Conservation (phyloP, 2,888 invertebrate species). For the Subacronicta megacephala region DNA sequence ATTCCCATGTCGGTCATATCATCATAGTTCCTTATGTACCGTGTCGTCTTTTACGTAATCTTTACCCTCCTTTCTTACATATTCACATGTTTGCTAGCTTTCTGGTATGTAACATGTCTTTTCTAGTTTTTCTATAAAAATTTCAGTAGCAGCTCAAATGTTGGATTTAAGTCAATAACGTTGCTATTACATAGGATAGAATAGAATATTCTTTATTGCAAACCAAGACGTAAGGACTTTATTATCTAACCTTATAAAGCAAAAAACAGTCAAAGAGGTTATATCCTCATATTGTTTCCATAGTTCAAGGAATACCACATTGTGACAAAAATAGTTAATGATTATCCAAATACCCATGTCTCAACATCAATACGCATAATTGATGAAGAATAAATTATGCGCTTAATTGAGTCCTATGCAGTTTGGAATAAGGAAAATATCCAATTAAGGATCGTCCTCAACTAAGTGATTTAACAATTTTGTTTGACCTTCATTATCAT, state of each 20-base stretch:
- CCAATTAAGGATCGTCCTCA: slow-evolving; percentile 15
- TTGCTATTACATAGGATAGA: too few species aligned
- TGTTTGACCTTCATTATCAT: slow-evolving; percentile 21
- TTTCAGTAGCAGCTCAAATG: too few species aligned
- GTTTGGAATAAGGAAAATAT: slow-evolving; percentile 5
- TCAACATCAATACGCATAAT: slow-evolving; percentile 14
- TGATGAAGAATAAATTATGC: slow-evolving; percentile 14
- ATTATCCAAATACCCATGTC: slow-evolving; percentile 25
- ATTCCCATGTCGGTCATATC: too few species aligned
- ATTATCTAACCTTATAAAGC: slow-evolving; percentile 30
- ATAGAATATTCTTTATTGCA: too few species aligned
- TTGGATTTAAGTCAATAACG: too few species aligned
- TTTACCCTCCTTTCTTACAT: too few species aligned
- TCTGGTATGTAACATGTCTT: too few species aligned
- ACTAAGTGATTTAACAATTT: slow-evolving; percentile 16
- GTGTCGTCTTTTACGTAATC: too few species aligned
- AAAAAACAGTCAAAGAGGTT: slow-evolving; percentile 32
- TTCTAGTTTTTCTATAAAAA: too few species aligned
- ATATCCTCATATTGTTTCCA: slow-evolving; percentile 31
- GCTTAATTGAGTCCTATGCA: background rate
- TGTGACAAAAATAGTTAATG: slow-evolving; percentile 30
- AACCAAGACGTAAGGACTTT: too few species aligned
- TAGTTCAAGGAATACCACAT: slow-evolving; percentile 50
- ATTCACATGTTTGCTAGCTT: too few species aligned
- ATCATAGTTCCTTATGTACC: too few species aligned